A percentile compares a stretch with the other conserved stretches of the same genome.
phyloP scores from a whole-genome alignment of 2,113 vertebrate species.

The Thunnus maccoyii region DNA sequence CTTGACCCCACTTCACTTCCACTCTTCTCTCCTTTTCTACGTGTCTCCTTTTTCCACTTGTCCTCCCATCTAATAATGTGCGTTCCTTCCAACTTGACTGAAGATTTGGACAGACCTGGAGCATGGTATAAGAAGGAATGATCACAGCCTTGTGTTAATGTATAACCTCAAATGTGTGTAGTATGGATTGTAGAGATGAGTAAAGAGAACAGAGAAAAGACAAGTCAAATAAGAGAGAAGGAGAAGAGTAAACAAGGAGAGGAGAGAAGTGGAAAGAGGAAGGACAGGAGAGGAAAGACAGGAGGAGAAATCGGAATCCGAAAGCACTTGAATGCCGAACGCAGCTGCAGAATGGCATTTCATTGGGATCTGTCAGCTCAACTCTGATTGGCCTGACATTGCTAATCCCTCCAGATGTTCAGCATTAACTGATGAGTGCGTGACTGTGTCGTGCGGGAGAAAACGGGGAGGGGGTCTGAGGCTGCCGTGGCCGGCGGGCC shows the following conservation, averaged over 20 bases:
- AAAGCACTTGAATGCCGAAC: conserved; percentile 79
- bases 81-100: not conserved
- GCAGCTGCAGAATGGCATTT: conserved; percentile 89
- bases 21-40: conserved; percentile 27
- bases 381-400: conserved; percentile 81
- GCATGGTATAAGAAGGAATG: not conserved
- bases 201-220: not conserved
- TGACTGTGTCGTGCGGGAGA: conserved; percentile 70
- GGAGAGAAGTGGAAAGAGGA: conserved; percentile 25
- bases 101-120: not conserved
- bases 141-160: no score
- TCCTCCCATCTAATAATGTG: conserved; percentile 30
- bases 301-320: conserved; percentile 54
- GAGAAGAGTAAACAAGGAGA: not conserved
- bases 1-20: conserved; percentile 58
- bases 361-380: conserved; percentile 86
- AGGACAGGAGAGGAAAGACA: conserved; percentile 31
- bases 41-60: conserved; percentile 30
- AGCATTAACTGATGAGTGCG: conserved; percentile 85
- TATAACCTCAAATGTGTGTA: not conserved
- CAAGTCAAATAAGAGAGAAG: not conserved
- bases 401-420: conserved; percentile 89
- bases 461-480: conserved; percentile 54
- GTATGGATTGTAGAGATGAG: not conserved
- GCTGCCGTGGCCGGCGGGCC: conserved; percentile 62